Evolutionary conservation across 2,113 vertebrate genomes (phyloP).

Genomic region (Vulpes vulpes): DNA sequence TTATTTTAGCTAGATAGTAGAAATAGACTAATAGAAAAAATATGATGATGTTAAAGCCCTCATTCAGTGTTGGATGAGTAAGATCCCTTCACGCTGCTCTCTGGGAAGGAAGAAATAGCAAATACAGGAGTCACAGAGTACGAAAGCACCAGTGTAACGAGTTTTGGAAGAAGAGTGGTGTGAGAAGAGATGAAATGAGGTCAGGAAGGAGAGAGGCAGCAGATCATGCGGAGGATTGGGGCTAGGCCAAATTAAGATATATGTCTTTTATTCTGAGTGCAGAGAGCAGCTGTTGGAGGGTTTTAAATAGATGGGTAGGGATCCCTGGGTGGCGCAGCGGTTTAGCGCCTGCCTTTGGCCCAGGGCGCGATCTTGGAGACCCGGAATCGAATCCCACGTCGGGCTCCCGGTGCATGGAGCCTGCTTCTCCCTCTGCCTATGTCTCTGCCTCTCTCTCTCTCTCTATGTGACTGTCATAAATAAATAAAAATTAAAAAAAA

Average conservation of each 20-base stretch:
- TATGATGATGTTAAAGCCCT: neutral
- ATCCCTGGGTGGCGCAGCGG: no score
- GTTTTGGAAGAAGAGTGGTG: neutral
- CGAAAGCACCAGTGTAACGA: fast-evolving
- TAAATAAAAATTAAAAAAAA: no score
- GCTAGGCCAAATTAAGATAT: neutral
- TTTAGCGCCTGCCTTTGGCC: no score
- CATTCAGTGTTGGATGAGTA: neutral
- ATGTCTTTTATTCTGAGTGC: neutral
- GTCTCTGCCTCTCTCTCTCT: no score
- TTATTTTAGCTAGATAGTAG: neutral
- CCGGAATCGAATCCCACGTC: no score
- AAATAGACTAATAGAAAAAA: neutral
- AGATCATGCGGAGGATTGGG: neutral
- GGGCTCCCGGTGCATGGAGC: no score
- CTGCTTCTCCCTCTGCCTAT: no score
- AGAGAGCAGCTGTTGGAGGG: neutral
- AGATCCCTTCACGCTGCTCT: neutral
- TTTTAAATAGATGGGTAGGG: neutral
- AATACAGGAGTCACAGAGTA: neutral
- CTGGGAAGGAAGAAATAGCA: neutral
- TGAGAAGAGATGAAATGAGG: neutral
- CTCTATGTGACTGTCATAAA: no score
- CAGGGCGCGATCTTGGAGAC: no score
- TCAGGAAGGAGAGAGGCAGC: neutral